A percentile compares a stretch with the other conserved stretches of the same genome.
These are phyloP conservation scores for Trypoxylon attenuatum DNA, from an alignment of 2,888 invertebrate species.

Conservation along the genomic window DNA sequence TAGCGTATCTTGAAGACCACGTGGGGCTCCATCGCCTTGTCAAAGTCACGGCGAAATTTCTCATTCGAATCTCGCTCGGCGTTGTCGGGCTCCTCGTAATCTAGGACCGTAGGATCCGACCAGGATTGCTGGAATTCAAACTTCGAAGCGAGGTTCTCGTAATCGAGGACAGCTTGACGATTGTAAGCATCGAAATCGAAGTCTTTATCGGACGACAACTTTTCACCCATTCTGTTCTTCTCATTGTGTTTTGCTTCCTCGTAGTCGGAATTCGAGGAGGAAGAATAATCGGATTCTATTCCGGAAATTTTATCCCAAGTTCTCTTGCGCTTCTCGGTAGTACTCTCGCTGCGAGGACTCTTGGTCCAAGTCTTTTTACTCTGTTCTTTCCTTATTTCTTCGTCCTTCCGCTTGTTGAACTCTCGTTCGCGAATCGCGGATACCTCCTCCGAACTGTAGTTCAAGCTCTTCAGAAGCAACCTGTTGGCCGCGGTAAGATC, in stretches of 20 bases:
- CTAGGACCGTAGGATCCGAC: conserved; percentile 25
- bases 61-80: conserved; percentile 30
- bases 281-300: conserved; percentile 22
- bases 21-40: conserved; percentile 65
- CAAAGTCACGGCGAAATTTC: conserved; percentile 53
- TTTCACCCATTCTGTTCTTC: conserved; percentile 18
- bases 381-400: conserved; percentile 39
- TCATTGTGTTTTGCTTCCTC: conserved; percentile 15
- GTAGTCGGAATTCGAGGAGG: conserved; percentile 15
- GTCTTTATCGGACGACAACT: conserved; percentile 30
- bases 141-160: conserved; percentile 64
- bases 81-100: conserved; percentile 37
- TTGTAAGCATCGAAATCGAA: conserved; percentile 65
- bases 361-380: conserved; percentile 22
- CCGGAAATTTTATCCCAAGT: conserved; percentile 30
- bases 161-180: conserved; percentile 67
- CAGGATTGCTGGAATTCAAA: conserved; percentile 45
- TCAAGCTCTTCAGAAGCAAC: conserved; percentile 65
- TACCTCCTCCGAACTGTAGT: conserved; percentile 68
- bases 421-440: conserved; percentile 66
- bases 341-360: conserved; percentile 21
- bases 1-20: conserved; percentile 70
- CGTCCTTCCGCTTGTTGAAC: conserved; percentile 53
- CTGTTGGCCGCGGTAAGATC: conserved; percentile 66
- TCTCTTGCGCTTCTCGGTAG: conserved; percentile 16